Percentiles rank a stretch among this genome's conserved stretches.
Conservation (phyloP, 2,113 vertebrate species). For the Edolisoma coerulescens region DNA sequence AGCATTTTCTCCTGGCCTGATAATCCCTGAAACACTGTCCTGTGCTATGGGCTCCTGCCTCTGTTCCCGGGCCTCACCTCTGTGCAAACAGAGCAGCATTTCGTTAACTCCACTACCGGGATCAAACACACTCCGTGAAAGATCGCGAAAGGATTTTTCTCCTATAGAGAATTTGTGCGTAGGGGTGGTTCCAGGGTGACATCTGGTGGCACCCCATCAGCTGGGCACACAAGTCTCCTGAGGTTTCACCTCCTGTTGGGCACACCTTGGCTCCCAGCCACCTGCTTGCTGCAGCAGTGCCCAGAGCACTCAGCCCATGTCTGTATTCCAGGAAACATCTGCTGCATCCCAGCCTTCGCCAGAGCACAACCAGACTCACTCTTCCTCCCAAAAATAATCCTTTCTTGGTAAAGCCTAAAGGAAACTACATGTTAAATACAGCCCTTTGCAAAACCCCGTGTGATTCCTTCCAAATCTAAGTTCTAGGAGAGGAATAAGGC, state of each 20-base stretch:
- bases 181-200: not conserved
- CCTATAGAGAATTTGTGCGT: not conserved
- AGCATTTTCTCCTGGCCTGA: fast-evolving
- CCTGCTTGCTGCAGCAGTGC: not conserved
- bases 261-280: too few species aligned
- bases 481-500: not conserved
- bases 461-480: not conserved
- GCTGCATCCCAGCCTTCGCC: not conserved
- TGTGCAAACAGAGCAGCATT: not conserved
- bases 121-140: not conserved
- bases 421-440: not conserved
- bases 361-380: not conserved
- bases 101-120: fast-evolving
- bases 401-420: not conserved
- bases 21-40: not conserved
- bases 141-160: not conserved
- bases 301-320: not conserved
- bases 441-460: not conserved
- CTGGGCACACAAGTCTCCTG: not conserved
- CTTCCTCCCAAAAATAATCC: not conserved
- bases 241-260: not conserved
- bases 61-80: not conserved
- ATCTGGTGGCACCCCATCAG: not conserved
- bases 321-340: not conserved
- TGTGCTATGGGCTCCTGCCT: not conserved